Evolutionary conservation across 2,797 vertebrate genomes (phyloP).

Genomic region (Channallabes apus): DNA sequence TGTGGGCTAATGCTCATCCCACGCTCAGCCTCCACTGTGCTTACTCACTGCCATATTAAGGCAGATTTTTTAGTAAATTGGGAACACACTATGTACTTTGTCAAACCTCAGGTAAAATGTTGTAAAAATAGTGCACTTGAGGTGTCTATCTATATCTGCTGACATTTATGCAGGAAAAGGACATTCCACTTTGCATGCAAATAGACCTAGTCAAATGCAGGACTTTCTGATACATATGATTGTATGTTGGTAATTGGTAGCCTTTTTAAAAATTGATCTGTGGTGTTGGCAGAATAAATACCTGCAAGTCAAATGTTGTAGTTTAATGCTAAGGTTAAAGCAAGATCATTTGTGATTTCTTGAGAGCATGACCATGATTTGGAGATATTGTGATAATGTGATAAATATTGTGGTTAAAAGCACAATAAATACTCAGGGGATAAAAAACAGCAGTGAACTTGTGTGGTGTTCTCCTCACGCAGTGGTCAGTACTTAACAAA

Average conservation of each 20-base stretch:
- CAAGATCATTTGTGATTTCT: background rate
- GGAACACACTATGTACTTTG: constrained; percentile 34
- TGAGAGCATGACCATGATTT: background rate
- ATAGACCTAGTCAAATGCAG: constrained; percentile 71
- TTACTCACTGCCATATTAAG: constrained; percentile 33
- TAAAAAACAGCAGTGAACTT: too few relatives aligned
- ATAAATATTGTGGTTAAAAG: background rate
- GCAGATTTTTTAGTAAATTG: constrained; percentile 31
- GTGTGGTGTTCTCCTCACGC: too few relatives aligned
- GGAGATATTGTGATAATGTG: background rate
- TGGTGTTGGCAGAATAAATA: background rate
- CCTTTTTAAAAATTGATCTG: constrained; percentile 17
- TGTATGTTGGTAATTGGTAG: constrained; percentile 12
- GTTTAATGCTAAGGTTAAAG: background rate
- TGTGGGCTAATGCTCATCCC: constrained; percentile 12
- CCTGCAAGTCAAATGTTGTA: background rate
- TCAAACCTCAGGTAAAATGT: constrained; percentile 30
- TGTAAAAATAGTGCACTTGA: constrained; percentile 41
- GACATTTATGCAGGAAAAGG: constrained; percentile 17
- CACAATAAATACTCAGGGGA: background rate
- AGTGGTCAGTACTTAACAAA: too few relatives aligned
- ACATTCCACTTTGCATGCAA: constrained; percentile 74
- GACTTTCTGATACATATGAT: constrained; percentile 21
- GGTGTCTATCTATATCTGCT: background rate
- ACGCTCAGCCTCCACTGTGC: constrained; percentile 23